Evolutionary conservation across 37 sponge, comb jelly and placozoan genomes (phyloP).

Genomic region (Agelas oroides): DNA sequence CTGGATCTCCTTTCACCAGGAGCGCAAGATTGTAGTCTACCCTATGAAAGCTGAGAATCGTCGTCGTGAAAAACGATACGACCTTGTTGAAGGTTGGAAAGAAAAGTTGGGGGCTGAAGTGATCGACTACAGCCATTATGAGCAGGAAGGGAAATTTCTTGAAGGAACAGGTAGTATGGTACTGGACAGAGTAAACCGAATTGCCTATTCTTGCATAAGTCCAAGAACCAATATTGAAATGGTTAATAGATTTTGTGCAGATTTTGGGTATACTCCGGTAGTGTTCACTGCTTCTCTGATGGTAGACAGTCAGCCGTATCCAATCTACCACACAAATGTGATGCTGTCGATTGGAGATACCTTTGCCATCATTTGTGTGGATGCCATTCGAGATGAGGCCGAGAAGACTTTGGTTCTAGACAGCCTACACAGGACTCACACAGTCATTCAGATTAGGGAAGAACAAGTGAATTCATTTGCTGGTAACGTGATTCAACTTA

Average conservation of each 20-base stretch:
- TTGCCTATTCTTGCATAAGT: conserved; percentile 70
- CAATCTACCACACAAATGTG: conserved; percentile 90
- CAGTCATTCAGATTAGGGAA: conserved; percentile 38
- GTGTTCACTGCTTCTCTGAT: conserved; percentile 32
- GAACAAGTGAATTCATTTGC: conserved; percentile 45
- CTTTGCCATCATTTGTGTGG: conserved; percentile 70
- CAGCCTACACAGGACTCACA: conserved; percentile 19
- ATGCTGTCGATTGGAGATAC: conserved; percentile 58
- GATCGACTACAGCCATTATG: conserved; percentile 62
- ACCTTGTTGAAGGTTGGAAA: conserved; percentile 38
- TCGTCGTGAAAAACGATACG: conserved; percentile 48
- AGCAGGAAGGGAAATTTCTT: conserved; percentile 53
- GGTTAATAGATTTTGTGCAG: conserved; percentile 48
- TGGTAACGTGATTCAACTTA: conserved; percentile 66
- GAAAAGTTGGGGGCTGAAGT: conserved; percentile 6
- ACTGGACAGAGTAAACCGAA: conserved; percentile 69
- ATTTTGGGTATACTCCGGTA: conserved; percentile 54
- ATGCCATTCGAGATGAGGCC: conserved; percentile 27
- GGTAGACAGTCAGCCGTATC: conserved; percentile 1
- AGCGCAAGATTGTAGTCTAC: conserved; percentile 39
- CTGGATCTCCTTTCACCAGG: conserved; percentile 76
- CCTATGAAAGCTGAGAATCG: conserved; percentile 70
- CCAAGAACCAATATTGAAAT: conserved; percentile 53
- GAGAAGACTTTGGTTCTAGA: conserved; percentile 39
- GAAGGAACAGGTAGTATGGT: conserved; percentile 93